Conservation (phyloP, 2,113 vertebrate genomes). For the Ibidorhyncha struthersii region DNA sequence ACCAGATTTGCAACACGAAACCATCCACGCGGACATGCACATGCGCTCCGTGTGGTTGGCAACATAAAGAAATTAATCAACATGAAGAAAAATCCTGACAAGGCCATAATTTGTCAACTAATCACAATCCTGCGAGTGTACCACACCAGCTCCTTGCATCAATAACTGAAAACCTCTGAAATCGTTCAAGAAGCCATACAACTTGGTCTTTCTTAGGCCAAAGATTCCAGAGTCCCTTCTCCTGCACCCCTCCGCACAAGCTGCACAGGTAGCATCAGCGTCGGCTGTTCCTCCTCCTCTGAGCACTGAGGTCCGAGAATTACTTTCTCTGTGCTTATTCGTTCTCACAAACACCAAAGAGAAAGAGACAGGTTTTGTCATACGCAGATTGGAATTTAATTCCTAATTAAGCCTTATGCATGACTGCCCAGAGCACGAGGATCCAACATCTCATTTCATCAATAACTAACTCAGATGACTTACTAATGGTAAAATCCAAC, state of each 20-base stretch:
- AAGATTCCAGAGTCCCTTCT: neutral
- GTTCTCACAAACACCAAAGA: neutral
- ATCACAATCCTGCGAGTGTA: neutral
- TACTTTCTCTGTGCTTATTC: neutral
- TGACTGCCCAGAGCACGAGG: neutral
- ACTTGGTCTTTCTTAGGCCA: neutral
- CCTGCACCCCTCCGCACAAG: neutral
- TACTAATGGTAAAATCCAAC: neutral
- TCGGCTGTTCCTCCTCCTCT: neutral
- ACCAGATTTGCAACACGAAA: neutral
- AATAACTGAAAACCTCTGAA: neutral
- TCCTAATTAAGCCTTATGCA: neutral
- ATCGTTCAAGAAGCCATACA: accelerated
- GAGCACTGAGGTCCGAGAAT: neutral
- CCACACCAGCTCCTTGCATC: neutral
- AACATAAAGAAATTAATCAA: neutral
- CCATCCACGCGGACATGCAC: neutral
- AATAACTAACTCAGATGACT: neutral
- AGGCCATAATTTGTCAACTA: neutral
- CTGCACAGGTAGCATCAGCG: neutral
- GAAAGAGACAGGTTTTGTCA: neutral
- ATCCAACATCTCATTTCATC: neutral
- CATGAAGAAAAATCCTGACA: neutral
- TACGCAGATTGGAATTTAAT: neutral
- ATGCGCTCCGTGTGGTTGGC: accelerated